Evolutionary conservation across 2,888 invertebrate species (phyloP).

Genomic region (Euzetes globulus): DNA sequence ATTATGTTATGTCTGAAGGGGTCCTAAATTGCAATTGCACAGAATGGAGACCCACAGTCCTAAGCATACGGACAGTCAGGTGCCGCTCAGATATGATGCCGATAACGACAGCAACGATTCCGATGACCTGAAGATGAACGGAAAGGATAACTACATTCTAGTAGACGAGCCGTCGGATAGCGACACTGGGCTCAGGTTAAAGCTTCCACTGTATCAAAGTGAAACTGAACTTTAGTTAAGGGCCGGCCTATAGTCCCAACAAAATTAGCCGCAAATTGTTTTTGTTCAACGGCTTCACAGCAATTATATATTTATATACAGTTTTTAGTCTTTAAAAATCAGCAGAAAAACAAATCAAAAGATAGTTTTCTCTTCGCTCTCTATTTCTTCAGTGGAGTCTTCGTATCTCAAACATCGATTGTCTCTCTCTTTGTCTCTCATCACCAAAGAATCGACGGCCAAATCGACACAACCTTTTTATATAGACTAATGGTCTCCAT

Average conservation of each 20-base stretch:
- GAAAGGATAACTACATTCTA: constrained; percentile 2
- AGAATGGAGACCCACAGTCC: constrained; percentile 43
- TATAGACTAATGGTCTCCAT: too few species aligned
- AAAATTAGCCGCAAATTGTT: too few species aligned
- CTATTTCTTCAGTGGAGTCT: too few species aligned
- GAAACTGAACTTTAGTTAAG: constrained; percentile 38
- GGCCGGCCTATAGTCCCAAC: neutral
- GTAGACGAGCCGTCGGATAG: constrained; percentile 15
- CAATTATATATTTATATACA: constrained; percentile 7
- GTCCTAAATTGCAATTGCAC: constrained; percentile 45
- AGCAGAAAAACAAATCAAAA: too few species aligned
- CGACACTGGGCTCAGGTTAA: constrained; percentile 36
- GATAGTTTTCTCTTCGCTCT: too few species aligned
- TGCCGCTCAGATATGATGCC: constrained; percentile 41
- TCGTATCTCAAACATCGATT: too few species aligned
- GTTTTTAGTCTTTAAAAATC: too few species aligned
- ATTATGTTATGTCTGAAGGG: constrained; percentile 42
- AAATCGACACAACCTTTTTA: too few species aligned
- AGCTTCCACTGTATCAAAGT: constrained; percentile 35
- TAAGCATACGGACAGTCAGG: constrained; percentile 44
- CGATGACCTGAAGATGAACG: constrained; percentile 33
- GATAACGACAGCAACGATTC: constrained; percentile 38
- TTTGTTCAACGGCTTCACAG: neutral
- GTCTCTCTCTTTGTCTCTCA: too few species aligned
- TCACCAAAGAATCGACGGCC: too few species aligned